These are phyloP conservation scores for Otus sunia DNA, from an alignment of 2,113 vertebrate species.

Conservation along the genomic window DNA sequence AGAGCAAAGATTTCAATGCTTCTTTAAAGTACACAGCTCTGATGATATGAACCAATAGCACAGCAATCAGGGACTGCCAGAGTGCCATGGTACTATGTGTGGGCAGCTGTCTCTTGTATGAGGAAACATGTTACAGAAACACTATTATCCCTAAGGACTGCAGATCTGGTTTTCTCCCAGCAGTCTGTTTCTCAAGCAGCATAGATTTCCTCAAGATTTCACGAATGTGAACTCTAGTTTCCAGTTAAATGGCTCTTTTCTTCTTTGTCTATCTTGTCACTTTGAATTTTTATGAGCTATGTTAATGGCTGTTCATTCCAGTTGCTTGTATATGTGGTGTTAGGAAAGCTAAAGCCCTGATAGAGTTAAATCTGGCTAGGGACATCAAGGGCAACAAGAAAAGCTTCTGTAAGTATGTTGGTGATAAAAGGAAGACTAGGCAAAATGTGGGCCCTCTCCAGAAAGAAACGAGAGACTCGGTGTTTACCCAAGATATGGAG, in stretches of 20 bases:
- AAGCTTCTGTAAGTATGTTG: no score
- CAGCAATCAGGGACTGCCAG: background rate
- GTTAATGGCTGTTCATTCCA: background rate
- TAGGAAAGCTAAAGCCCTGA: no score
- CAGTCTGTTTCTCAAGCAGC: background rate
- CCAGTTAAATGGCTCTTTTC: background rate
- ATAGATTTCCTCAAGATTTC: background rate
- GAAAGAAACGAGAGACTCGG: no score
- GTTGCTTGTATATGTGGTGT: background rate
- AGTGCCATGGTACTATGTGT: background rate
- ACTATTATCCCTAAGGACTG: background rate
- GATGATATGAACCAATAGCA: background rate
- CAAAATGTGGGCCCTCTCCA: no score
- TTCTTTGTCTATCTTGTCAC: background rate
- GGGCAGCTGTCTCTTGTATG: background rate
- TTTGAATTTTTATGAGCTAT: background rate
- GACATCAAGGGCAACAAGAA: no score
- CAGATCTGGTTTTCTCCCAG: background rate
- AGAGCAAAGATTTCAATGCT: background rate
- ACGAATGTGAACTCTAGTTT: background rate
- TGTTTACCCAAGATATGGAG: no score
- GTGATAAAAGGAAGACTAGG: no score
- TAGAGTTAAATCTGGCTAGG: no score
- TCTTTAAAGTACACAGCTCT: background rate
- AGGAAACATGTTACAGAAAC: background rate